Evolutionary conservation across 2,797 vertebrate species (phyloP).

Genomic region (Poecile montanus): DNA sequence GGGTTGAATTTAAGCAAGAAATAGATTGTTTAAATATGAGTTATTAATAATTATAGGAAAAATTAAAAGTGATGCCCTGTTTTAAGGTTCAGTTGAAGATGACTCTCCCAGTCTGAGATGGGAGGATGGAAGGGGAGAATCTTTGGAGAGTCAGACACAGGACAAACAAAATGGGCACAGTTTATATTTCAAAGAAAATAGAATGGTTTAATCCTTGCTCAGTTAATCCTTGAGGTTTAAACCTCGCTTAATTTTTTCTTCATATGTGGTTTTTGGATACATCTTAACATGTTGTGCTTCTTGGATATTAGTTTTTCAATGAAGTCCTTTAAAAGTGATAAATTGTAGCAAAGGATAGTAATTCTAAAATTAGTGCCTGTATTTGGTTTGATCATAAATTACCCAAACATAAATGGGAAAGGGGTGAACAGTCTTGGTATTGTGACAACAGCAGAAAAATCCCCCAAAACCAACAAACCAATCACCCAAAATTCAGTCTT

Average conservation of each 20-base stretch:
- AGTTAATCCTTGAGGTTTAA: background rate
- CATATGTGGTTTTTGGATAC: background rate
- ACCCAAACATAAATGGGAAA: background rate
- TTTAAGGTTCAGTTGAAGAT: background rate
- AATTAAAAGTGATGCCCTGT: background rate
- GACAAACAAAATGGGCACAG: background rate
- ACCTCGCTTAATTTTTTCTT: accelerated
- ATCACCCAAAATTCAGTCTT: background rate
- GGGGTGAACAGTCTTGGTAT: background rate
- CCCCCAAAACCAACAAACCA: background rate
- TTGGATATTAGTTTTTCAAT: background rate
- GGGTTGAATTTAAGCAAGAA: background rate
- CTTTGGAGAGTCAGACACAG: background rate
- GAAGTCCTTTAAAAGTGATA: background rate
- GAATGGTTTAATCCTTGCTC: background rate
- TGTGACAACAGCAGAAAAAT: background rate
- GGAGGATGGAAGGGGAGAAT: background rate
- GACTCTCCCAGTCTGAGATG: background rate
- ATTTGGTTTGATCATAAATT: background rate
- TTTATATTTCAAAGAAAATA: background rate
- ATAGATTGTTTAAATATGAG: background rate
- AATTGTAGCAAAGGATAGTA: background rate
- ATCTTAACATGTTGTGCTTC: background rate
- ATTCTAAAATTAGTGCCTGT: background rate
- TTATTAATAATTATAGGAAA: background rate